Percentiles rank a stretch among this genome's conserved stretches.
These are phyloP conservation scores for Agrotis puta DNA, from an alignment of 2,888 invertebrate genomes.

Conservation along the genomic window DNA sequence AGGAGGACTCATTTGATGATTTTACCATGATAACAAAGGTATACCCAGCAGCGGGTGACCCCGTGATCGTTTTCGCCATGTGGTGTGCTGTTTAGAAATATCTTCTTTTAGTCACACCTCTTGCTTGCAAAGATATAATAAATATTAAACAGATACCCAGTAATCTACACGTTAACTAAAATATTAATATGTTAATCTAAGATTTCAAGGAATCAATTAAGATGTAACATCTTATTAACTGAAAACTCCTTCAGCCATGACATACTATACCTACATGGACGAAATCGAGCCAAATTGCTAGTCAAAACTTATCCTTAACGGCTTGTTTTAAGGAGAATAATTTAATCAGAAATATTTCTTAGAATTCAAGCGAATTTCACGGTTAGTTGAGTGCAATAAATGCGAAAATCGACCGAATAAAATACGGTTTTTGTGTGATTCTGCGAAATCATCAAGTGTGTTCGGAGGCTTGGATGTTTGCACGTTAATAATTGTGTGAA, in stretches of 20 bases:
- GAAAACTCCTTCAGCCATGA: constrained; percentile 39
- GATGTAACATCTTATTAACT: constrained; percentile 37
- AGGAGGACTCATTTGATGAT: no score
- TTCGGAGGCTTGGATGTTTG: constrained; percentile 4
- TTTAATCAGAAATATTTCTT: constrained; percentile 77
- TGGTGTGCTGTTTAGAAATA: not conserved
- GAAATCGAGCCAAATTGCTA: constrained; percentile 44
- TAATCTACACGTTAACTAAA: not conserved
- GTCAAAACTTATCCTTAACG: constrained; percentile 45
- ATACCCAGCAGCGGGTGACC: no score
- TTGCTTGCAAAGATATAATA: not conserved
- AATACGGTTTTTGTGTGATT: constrained; percentile 45
- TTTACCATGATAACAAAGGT: no score
- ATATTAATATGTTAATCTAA: constrained; percentile 10
- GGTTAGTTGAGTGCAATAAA: constrained; percentile 79
- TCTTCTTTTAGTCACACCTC: not conserved
- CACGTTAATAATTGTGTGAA: constrained; percentile 24
- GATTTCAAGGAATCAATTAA: constrained; percentile 48
- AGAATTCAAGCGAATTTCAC: constrained; percentile 81
- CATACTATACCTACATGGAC: constrained; percentile 31
- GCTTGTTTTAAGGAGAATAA: constrained; percentile 64
- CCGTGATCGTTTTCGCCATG: not conserved
- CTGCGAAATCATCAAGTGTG: constrained; percentile 59
- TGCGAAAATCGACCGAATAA: constrained; percentile 47
- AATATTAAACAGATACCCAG: not conserved